phyloP scores from a whole-genome alignment of 2,113 vertebrate species.

The Lepus europaeus region DNA sequence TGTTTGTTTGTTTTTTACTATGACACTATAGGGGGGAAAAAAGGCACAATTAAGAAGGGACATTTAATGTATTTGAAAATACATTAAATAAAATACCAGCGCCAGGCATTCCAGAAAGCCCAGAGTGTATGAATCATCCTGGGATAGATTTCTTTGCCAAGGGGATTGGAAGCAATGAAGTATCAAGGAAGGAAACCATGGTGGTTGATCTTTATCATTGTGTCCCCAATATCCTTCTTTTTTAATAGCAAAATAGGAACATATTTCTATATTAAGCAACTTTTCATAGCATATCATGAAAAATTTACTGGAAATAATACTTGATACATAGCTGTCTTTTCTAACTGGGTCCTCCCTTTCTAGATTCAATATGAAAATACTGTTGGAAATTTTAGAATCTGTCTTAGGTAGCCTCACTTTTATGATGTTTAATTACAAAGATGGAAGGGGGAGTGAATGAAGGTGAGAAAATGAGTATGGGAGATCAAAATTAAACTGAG shows the following conservation, averaged over 20 bases:
- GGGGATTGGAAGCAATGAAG: neutral
- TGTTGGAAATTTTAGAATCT: neutral
- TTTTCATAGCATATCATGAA: neutral
- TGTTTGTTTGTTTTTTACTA: neutral
- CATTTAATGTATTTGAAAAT: conserved; percentile 9
- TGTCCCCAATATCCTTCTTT: neutral
- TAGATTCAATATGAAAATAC: neutral
- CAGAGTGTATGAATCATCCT: neutral
- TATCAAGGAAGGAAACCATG: neutral
- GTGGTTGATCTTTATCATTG: neutral
- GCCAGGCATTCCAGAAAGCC: neutral
- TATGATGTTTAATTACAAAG: conserved; percentile 10
- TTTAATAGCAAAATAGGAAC: neutral
- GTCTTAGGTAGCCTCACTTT: neutral
- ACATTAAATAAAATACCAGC: neutral
- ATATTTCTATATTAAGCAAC: neutral
- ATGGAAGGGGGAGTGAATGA: neutral
- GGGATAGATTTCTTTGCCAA: neutral
- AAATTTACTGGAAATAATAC: neutral
- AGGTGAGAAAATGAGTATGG: neutral
- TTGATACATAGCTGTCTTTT: conserved; percentile 9
- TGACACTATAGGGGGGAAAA: neutral
- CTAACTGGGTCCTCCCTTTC: neutral
- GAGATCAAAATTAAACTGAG: conserved; percentile 6
- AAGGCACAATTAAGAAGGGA: neutral